phyloP scores from a whole-genome alignment of 2,888 invertebrate genomes.

The Heliconius erato region DNA sequence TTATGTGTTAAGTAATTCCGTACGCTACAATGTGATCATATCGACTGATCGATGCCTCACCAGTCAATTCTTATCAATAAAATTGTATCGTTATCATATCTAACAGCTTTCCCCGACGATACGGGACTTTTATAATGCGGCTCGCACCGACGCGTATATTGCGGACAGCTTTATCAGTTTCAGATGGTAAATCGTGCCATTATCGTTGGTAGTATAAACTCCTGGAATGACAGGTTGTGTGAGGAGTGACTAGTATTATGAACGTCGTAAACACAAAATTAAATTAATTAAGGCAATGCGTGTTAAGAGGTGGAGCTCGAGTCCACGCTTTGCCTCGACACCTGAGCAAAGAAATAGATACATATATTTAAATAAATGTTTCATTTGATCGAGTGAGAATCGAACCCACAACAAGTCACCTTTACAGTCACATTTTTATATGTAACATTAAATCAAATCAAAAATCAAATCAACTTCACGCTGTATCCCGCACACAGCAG shows the following conservation, averaged over 20 bases:
- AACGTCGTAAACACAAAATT: too few species aligned
- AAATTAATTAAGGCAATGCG: too few species aligned
- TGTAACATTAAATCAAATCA: too few species aligned
- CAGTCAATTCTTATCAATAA: conserved; percentile 79
- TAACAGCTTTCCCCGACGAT: conserved; percentile 83
- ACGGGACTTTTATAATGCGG: conserved; percentile 79
- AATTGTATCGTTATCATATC: conserved; percentile 84
- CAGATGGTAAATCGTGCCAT: conserved; percentile 65
- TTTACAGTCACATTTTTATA: too few species aligned
- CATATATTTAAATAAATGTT: too few species aligned
- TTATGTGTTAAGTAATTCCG: conserved; percentile 41
- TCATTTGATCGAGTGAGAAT: too few species aligned
- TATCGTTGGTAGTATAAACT: conserved; percentile 61
- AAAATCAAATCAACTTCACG: too few species aligned
- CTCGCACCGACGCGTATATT: conserved; percentile 70
- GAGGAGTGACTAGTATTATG: conserved; percentile 50
- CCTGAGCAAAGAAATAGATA: too few species aligned
- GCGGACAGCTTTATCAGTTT: conserved; percentile 75
- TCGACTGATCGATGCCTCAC: conserved; percentile 83
- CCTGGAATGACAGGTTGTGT: conserved; percentile 69
- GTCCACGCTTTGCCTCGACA: too few species aligned
- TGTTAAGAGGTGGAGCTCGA: too few species aligned
- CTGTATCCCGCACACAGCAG: too few species aligned
- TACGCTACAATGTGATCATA: conserved; percentile 61
- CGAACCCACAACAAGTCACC: too few species aligned